A percentile compares a stretch with the other conserved stretches of the same genome.
Conservation (phyloP, 2,113 vertebrate species). For the Taxidea taxus region DNA sequence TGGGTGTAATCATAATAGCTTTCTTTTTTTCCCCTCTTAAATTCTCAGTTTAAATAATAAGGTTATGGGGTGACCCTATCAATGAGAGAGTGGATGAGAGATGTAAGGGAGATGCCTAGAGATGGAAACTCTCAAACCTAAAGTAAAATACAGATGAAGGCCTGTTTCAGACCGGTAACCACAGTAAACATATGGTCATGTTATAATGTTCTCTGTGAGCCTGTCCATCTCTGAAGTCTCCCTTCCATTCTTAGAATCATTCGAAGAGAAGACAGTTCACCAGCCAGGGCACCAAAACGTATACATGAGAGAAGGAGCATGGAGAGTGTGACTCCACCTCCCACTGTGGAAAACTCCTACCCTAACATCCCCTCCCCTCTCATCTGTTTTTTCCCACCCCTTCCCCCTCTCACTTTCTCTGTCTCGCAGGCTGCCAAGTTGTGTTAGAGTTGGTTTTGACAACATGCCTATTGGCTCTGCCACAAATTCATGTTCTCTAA, state of each 20-base stretch:
- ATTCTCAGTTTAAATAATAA: background rate
- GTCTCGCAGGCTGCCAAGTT: conserved; percentile 64
- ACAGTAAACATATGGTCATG: background rate
- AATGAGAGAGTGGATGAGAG: background rate
- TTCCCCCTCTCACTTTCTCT: background rate
- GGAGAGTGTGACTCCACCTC: background rate
- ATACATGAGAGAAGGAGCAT: background rate
- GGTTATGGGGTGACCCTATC: background rate
- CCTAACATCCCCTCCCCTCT: too few relatives aligned
- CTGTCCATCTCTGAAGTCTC: background rate
- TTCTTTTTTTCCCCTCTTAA: background rate
- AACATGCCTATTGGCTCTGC: conserved; percentile 62
- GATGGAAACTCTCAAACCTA: background rate
- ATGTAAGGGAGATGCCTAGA: background rate
- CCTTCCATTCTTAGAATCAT: background rate
- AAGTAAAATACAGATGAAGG: background rate
- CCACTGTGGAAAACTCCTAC: background rate
- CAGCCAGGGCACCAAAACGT: background rate
- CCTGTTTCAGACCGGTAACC: background rate
- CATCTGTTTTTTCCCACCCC: background rate
- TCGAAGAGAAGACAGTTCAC: background rate
- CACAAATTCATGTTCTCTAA: conserved; percentile 66
- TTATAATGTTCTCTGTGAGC: background rate
- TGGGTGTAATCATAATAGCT: background rate
- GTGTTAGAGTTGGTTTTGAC: conserved; percentile 60